A percentile compares a stretch with the other conserved stretches of the same genome.
Evolutionary conservation across 2,797 vertebrate genomes (phyloP).

Genomic region (Darevskia nairensis): DNA sequence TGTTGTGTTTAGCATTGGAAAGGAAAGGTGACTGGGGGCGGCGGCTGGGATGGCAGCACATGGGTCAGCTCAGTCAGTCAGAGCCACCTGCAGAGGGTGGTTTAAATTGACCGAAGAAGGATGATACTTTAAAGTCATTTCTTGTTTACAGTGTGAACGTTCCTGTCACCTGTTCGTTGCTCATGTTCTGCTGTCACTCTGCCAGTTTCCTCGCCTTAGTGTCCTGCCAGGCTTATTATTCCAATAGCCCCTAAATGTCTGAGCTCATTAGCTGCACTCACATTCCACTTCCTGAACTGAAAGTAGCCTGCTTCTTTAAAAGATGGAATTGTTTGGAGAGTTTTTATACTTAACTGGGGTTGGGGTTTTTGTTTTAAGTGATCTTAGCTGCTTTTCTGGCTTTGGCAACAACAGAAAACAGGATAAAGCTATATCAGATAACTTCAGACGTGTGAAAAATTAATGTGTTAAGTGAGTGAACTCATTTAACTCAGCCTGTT

Average conservation of each 20-base stretch:
- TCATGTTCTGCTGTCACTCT: slow-evolving; percentile 67
- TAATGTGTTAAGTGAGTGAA: slow-evolving; percentile 35
- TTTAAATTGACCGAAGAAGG: slow-evolving; percentile 71
- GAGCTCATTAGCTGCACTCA: slow-evolving; percentile 61
- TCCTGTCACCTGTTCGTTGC: slow-evolving; percentile 55
- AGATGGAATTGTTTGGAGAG: slow-evolving; percentile 45
- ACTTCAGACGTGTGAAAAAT: slow-evolving; percentile 51
- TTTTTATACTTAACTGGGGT: slow-evolving; percentile 35
- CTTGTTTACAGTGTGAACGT: slow-evolving; percentile 70
- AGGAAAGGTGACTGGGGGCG: slow-evolving; percentile 53
- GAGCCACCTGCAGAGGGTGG: neutral
- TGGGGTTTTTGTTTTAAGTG: slow-evolving; percentile 47
- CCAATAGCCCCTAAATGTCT: slow-evolving; percentile 46
- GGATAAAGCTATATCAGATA: slow-evolving; percentile 39
- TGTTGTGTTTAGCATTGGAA: slow-evolving; percentile 75
- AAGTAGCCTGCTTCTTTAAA: slow-evolving; percentile 61
- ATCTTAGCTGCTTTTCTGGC: slow-evolving; percentile 48
- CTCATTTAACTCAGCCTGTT: slow-evolving; percentile 17
- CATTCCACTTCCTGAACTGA: slow-evolving; percentile 69
- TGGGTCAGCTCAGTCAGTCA: neutral
- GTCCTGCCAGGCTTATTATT: slow-evolving; percentile 50
- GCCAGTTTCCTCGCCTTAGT: slow-evolving; percentile 65
- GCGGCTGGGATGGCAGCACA: slow-evolving; percentile 45
- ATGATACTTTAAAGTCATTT: slow-evolving; percentile 72
- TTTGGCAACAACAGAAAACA: slow-evolving; percentile 6